A percentile compares a stretch with the other conserved stretches of the same genome.
These are phyloP conservation scores for Xestia c-nigrum DNA, from an alignment of 2,888 invertebrate genomes.

Conservation along the genomic window DNA sequence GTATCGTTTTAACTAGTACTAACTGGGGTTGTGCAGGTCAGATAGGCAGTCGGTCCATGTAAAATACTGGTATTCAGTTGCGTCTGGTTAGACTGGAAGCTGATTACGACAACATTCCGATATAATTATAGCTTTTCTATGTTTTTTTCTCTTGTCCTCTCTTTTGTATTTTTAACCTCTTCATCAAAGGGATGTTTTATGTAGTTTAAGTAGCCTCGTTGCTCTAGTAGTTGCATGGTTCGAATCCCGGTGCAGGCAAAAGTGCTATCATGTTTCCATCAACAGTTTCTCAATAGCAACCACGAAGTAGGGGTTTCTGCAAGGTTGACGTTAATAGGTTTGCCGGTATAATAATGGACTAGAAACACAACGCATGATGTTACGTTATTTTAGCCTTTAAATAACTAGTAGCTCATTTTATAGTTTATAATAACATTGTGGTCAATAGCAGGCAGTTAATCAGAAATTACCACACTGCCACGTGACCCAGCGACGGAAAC, in stretches of 20 bases:
- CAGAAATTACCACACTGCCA: constrained; percentile 5
- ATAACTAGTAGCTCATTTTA: background rate
- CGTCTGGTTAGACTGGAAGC: too few species aligned
- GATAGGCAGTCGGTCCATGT: too few species aligned
- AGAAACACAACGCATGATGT: background rate
- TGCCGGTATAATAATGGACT: background rate
- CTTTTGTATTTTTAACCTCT: too few species aligned
- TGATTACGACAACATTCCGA: too few species aligned
- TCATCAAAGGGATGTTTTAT: too few species aligned
- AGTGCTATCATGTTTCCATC: background rate
- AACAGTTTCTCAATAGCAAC: background rate
- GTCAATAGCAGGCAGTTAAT: constrained; percentile 16
- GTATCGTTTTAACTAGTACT: too few species aligned
- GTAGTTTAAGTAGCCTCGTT: too few species aligned
- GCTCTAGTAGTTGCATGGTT: background rate
- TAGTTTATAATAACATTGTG: constrained; percentile 8
- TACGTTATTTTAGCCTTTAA: background rate
- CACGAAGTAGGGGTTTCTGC: background rate
- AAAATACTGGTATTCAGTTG: too few species aligned
- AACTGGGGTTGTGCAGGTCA: too few species aligned
- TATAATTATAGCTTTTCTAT: too few species aligned
- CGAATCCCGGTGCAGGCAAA: background rate
- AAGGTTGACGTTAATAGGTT: background rate
- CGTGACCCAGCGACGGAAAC: background rate
- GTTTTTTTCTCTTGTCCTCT: too few species aligned